These are phyloP conservation scores for Pelecanoides urinatrix DNA, from an alignment of 2,113 vertebrate species.

Conservation along the genomic window DNA sequence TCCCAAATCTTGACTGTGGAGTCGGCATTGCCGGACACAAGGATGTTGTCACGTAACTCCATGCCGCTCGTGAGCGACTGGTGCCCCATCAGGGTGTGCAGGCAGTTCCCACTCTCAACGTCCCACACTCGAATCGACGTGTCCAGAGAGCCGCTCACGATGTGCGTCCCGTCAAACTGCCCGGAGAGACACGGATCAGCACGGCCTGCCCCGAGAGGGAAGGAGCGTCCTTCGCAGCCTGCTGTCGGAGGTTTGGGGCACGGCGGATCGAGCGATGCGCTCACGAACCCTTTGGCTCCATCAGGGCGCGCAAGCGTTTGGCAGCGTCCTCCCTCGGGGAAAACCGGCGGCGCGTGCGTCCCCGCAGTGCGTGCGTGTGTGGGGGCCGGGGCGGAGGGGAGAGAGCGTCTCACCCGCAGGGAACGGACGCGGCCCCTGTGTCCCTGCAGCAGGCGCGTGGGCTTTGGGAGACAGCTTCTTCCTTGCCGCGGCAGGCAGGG, in stretches of 20 bases:
- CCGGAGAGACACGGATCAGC: background rate
- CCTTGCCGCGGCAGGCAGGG: background rate
- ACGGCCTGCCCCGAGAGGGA: background rate
- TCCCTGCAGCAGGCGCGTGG: background rate
- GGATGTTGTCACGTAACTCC: slow-evolving; percentile 68
- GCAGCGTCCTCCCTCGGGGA: background rate
- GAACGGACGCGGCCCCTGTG: background rate
- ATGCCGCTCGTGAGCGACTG: slow-evolving; percentile 67
- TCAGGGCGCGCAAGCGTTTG: fast-evolving
- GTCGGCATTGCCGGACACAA: slow-evolving; percentile 63
- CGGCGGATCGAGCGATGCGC: fast-evolving
- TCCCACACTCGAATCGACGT: slow-evolving; percentile 70
- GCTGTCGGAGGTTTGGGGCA: background rate
- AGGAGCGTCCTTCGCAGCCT: background rate
- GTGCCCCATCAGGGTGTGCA: slow-evolving; percentile 70
- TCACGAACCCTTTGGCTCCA: fast-evolving
- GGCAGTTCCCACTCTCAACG: slow-evolving; percentile 62
- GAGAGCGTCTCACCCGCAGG: background rate
- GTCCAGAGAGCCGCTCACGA: slow-evolving; percentile 66
- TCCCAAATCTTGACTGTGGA: slow-evolving; percentile 75
- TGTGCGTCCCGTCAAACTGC: slow-evolving; percentile 68
- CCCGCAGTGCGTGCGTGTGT: no score
- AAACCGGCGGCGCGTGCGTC: no score
- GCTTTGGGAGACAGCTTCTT: background rate
- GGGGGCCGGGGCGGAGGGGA: background rate